Base-by-base conservation (phyloP, 2,888 invertebrate genomes). In the Drosophila eohydei region DNA sequence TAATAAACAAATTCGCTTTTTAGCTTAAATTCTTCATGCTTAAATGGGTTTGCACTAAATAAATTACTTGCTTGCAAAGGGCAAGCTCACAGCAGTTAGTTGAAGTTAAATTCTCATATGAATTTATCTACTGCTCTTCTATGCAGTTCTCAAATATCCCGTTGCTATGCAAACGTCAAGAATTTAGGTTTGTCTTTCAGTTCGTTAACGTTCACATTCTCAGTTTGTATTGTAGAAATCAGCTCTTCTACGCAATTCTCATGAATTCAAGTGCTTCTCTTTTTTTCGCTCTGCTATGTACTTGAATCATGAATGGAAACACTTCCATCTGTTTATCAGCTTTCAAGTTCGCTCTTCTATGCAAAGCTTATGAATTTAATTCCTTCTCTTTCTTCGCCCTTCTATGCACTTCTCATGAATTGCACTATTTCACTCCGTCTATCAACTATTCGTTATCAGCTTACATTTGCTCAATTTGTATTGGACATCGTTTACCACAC, bases 101-200 rank as follows among this genome's bases (percentile, higher is more conserved):
- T 30, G 14, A 7, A 30, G 14, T 14, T 6, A 1, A 28, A 46
- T 28, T 44, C 6, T 44, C 12, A 44, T 21, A 21, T 30, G 8
- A 2, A n/a, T 8, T 9, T n/a, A 14, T 28, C 8, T 14, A 30
- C n/a, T 8, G n/a, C 30, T 26, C 36, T 52, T 36, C 26, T 52
- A 26, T 36, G 51, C 36, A 21, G 8, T 36, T 51, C 34, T 51
- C 16, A 46, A 8, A 14, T 12, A 12, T 36, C 12, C 2, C 8
- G 3, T 3, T 21, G 8, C 16, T 21, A 9, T 41, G 40, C n/a
- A 41, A 41, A 14, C 16, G 6, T 41, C 40, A n/a, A 3, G n/a
- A 16, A n/a, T 30, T 32, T 1, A 11, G 6, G 5, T 0, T 0
- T 4, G 5, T 11, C 3, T 11, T 16, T 0, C 4, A 21, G 11